phyloP scores from a whole-genome alignment of 2,797 vertebrate species.

The Vespertilio murinus region DNA sequence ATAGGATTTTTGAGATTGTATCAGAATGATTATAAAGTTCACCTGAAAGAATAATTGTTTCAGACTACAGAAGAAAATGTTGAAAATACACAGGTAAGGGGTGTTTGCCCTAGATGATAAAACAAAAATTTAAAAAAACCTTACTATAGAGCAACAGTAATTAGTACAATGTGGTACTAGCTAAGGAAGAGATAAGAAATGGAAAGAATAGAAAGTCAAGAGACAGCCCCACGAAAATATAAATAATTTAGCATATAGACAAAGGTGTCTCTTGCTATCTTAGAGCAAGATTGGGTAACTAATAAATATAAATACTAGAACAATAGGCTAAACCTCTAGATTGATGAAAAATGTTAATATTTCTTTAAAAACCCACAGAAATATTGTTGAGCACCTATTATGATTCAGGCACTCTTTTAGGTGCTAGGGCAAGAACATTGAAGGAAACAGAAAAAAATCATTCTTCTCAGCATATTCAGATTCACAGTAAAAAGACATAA shows the following conservation, averaged over 20 bases:
- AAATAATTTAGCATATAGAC: constrained; percentile 21
- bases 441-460: background rate
- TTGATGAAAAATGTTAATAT: background rate
- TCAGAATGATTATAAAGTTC: background rate
- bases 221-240: background rate
- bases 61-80: background rate
- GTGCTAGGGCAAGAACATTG: background rate
- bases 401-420: background rate
- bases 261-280: background rate
- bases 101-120: background rate
- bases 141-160: background rate
- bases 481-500: background rate
- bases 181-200: background rate
- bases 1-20: background rate
- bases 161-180: background rate
- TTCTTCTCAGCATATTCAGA: background rate
- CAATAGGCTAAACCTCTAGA: background rate
- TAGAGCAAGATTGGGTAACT: background rate
- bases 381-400: background rate
- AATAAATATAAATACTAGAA: background rate
- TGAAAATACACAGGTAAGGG: background rate
- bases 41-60: background rate
- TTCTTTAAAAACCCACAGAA: background rate
- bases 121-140: background rate
- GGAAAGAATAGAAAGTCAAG: background rate